A percentile compares a stretch with the other conserved stretches of the same genome.
Conservation (phyloP, 1,140 invertebrate genomes). For the Tachypleus tridentatus region DNA sequence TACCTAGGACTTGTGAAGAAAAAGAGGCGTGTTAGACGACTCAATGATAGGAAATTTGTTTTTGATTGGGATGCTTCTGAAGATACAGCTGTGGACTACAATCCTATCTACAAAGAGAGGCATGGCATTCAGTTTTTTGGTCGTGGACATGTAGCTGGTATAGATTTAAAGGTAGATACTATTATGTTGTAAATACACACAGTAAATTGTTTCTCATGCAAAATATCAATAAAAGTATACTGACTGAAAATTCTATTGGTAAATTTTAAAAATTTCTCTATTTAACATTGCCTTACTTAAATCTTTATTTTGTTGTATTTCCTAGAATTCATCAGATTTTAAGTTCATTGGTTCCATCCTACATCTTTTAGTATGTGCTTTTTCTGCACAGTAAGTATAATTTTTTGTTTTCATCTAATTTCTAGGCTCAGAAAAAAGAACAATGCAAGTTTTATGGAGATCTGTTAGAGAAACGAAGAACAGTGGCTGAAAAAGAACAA, state of each 20-base stretch:
- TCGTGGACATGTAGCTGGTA: conserved; percentile 91
- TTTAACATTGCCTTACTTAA: no score
- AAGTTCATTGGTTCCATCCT: no score
- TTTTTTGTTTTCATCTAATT: conserved; percentile 28
- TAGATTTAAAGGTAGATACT: conserved; percentile 48
- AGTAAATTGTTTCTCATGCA: no score
- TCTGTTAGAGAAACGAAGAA: conserved; percentile 84
- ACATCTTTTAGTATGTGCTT: not conserved
- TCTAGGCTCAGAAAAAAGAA: conserved; percentile 92
- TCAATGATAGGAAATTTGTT: conserved; percentile 98
- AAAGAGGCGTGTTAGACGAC: conserved; percentile 73
- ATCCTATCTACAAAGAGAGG: conserved; percentile 88
- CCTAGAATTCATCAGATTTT: no score
- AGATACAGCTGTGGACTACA: conserved; percentile 97
- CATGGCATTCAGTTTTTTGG: conserved; percentile 83
- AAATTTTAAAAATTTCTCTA: no score
- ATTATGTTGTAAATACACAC: no score
- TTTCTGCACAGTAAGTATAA: not conserved
- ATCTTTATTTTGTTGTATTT: no score
- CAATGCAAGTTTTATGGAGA: conserved; percentile 98
- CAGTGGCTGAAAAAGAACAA: conserved; percentile 94
- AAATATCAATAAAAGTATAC: no score
- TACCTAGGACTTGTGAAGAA: conserved; percentile 86
- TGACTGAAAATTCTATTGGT: no score
- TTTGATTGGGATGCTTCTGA: conserved; percentile 99